Evolutionary conservation across 2,113 vertebrate species (phyloP).

Genomic region (Nannobrachium achirus): DNA sequence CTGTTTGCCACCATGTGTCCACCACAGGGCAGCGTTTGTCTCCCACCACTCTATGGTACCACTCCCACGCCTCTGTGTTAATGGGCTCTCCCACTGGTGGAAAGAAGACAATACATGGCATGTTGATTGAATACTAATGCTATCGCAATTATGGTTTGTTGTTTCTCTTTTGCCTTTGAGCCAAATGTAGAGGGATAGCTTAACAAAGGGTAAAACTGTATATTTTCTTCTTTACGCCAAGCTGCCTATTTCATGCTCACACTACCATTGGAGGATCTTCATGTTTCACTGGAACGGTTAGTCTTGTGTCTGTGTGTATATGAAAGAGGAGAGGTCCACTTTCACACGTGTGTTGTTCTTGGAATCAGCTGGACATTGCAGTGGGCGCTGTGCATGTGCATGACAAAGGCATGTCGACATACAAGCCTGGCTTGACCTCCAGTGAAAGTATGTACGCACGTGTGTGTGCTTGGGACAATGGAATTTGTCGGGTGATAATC

Average conservation of each 20-base stretch:
- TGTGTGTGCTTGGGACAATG: slow-evolving; percentile 15
- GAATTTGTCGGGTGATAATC: neutral
- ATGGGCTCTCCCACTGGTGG: slow-evolving; percentile 77
- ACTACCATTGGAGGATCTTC: too few species aligned
- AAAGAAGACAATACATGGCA: slow-evolving; percentile 10
- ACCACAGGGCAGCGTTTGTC: slow-evolving; percentile 71
- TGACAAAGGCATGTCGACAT: neutral
- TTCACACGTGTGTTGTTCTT: neutral
- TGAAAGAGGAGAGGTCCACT: neutral
- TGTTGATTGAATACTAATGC: neutral
- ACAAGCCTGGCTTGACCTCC: neutral
- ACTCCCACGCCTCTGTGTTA: slow-evolving; percentile 79
- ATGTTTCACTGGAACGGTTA: too few species aligned
- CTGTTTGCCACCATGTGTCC: slow-evolving; percentile 81
- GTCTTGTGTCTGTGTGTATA: too few species aligned
- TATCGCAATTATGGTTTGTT: neutral
- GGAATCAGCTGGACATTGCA: neutral
- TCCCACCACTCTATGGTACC: slow-evolving; percentile 75
- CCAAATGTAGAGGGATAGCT: neutral
- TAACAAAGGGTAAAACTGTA: neutral
- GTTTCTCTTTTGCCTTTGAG: neutral
- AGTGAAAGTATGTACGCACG: neutral
- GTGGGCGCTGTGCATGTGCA: neutral
- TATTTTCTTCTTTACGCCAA: too few species aligned
- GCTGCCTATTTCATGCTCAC: too few species aligned